phyloP scores from a whole-genome alignment of 2,113 vertebrate species.

The Ifrita kowaldi region DNA sequence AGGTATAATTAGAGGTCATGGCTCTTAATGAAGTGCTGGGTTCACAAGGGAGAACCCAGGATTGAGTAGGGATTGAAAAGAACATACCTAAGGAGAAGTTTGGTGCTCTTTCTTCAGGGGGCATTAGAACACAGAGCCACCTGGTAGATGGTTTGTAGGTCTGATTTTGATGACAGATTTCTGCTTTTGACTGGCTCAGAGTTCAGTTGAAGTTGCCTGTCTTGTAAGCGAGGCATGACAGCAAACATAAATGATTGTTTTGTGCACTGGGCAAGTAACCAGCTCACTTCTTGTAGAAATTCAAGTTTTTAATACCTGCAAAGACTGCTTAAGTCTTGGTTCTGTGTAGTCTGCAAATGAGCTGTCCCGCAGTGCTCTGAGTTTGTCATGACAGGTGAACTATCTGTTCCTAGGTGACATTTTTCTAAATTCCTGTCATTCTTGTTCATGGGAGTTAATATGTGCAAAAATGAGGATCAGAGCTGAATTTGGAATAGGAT shows the following conservation, averaged over 20 bases:
- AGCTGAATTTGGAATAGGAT: not conserved
- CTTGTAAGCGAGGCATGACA: not conserved
- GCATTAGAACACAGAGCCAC: not conserved
- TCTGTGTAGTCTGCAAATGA: not conserved
- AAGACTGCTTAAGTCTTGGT: not conserved
- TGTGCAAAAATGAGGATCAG: not conserved
- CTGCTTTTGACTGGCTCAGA: not conserved
- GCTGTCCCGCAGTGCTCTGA: not conserved
- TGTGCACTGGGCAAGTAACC: not conserved
- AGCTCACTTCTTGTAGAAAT: not conserved
- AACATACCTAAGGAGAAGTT: not conserved
- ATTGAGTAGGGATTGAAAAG: not conserved
- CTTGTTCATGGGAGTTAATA: not conserved
- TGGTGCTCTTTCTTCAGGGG: not conserved
- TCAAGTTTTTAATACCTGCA: not conserved
- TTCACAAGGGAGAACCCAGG: not conserved
- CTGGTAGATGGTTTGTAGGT: not conserved
- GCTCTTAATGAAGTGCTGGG: not conserved
- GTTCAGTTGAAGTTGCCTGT: not conserved
- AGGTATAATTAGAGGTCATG: conserved; percentile 74
- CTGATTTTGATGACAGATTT: not conserved
- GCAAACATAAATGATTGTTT: not conserved
- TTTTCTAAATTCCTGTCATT: not conserved
- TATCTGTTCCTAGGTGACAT: not conserved
- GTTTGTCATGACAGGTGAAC: not conserved